Evolutionary conservation across 1,140 invertebrate genomes (phyloP).

Genomic region (Bombus balteatus): DNA sequence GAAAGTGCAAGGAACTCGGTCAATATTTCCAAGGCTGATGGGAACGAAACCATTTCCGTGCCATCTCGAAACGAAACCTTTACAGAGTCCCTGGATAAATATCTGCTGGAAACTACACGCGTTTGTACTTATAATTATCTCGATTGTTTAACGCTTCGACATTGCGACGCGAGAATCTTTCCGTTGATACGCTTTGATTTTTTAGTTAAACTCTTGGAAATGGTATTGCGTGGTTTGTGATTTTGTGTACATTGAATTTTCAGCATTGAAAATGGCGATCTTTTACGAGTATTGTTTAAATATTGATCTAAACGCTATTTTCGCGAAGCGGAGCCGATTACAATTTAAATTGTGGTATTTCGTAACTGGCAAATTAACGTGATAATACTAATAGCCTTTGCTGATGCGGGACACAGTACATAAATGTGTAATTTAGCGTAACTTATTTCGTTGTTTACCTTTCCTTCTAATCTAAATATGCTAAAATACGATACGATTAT

Average conservation of each 20-base stretch:
- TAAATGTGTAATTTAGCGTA: background rate
- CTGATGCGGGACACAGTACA: background rate
- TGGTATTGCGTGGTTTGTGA: background rate
- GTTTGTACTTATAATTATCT: slow-evolving; percentile 43
- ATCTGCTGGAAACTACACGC: slow-evolving; percentile 11
- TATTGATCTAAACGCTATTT: background rate
- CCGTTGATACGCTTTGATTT: background rate
- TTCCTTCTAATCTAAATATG: background rate
- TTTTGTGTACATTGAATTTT: background rate
- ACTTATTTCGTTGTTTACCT: background rate
- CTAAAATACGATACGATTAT: background rate
- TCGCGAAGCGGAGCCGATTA: background rate
- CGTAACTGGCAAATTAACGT: background rate
- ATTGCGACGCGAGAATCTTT: background rate
- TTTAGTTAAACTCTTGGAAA: too few relatives aligned
- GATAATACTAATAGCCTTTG: background rate
- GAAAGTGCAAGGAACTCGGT: slow-evolving; percentile 46
- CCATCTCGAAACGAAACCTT: background rate
- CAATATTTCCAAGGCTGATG: slow-evolving; percentile 48
- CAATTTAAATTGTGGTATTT: background rate
- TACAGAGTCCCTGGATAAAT: background rate
- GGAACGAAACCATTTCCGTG: slow-evolving; percentile 1
- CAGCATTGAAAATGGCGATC: background rate
- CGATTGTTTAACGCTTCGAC: background rate
- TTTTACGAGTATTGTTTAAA: background rate